Base-by-base conservation (phyloP, 23 tunicate species). In the Oikopleura dioica region DNA sequence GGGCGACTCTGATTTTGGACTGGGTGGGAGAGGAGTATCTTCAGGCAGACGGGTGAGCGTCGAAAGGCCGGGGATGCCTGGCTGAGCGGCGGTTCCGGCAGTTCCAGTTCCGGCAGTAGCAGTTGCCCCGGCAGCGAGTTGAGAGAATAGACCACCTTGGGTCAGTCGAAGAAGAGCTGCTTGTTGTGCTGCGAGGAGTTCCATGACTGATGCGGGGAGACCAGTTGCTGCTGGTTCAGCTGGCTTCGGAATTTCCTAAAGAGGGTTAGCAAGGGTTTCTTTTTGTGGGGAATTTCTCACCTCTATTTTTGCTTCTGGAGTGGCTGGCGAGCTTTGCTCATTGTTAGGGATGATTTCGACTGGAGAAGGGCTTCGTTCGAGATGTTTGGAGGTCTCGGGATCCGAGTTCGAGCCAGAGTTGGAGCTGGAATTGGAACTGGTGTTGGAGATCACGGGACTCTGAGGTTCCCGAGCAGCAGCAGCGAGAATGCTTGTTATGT, bases 321-420 rank as follows among this genome's bases (percentile, higher is more conserved):
- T n/a, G n/a, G n/a, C n/a, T n/a, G n/a, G n/a, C n/a, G n/a, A n/a
- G n/a, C n/a, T n/a, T n/a, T n/a, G n/a, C n/a, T n/a, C n/a, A n/a
- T n/a, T 31, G 26, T 63, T 63, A 12, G 72, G 72, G 33, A 63
- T 63, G 32, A 63, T 31, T 63, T 63, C 72, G 29, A 31, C 30
- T 28, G 72, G 26, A 24, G 16, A n/a, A n/a, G n/a, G n/a, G n/a
- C n/a, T n/a, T n/a, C n/a, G n/a, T n/a, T n/a, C n/a, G n/a, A n/a
- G n/a, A n/a, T n/a, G n/a, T n/a, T n/a, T n/a, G n/a, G n/a, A n/a
- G n/a, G n/a, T n/a, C n/a, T 63, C 72, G 32, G 30, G 29, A 2
- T 63, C 72, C 30, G 72, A 63, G 72, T 63, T 63, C 29, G 72
- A 63, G 2, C 72, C 72, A 23, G 72, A 63, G n/a, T n/a, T n/a